Percentiles rank a stretch among this genome's conserved stretches.
Evolutionary conservation across 1,140 invertebrate genomes (phyloP).

Genomic region (Drosophila funebris): DNA sequence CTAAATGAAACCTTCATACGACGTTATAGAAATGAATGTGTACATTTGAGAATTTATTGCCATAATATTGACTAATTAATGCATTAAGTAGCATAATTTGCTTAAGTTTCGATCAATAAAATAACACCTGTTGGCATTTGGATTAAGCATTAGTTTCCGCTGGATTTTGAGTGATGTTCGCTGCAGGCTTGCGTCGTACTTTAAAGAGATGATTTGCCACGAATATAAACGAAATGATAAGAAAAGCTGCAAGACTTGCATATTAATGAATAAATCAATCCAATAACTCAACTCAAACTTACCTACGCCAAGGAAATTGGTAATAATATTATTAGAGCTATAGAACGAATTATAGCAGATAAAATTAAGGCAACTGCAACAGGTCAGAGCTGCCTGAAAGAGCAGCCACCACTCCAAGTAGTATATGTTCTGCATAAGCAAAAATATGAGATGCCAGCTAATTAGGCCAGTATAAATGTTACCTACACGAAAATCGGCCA

Average conservation of each 20-base stretch:
- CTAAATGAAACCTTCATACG: background rate
- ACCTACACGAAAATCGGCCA: conserved; percentile 27
- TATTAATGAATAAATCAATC: background rate
- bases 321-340: background rate
- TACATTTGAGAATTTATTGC: background rate
- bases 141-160: background rate
- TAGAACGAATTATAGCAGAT: conserved; percentile 28
- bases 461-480: background rate
- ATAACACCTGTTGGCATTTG: background rate
- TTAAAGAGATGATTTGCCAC: conserved; percentile 1
- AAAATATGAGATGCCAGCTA: background rate
- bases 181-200: background rate
- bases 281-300: background rate
- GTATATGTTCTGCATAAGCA: conserved; percentile 4
- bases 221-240: background rate
- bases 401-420: conserved; percentile 42
- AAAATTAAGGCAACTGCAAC: background rate
- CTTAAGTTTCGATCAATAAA: background rate
- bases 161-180: background rate
- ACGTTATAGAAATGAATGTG: background rate
- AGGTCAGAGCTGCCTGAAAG: background rate
- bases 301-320: conserved; percentile 11
- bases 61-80: background rate
- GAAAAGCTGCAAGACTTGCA: background rate
- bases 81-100: background rate